phyloP scores from a whole-genome alignment of 2,113 vertebrate species.

The Poecile atricapillus region DNA sequence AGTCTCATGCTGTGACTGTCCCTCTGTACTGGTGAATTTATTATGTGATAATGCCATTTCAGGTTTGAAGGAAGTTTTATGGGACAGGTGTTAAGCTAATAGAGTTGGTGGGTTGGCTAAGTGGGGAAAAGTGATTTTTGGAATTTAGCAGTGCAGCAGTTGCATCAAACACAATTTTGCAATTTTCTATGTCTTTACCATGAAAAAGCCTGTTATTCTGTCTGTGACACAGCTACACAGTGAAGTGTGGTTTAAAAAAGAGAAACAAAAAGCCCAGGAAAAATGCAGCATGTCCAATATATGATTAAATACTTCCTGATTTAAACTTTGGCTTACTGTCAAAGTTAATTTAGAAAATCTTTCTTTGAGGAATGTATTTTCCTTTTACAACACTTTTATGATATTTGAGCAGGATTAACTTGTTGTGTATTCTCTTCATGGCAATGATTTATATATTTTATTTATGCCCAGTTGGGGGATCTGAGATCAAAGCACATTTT shows the following conservation, averaged over 20 bases:
- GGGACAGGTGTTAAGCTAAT: neutral
- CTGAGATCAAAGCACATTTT: neutral
- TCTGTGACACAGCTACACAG: neutral
- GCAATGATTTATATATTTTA: neutral
- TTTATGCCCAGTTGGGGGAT: neutral
- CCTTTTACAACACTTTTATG: neutral
- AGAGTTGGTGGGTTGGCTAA: too few species aligned
- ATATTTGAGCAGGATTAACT: constrained; percentile 12
- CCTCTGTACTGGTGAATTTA: neutral
- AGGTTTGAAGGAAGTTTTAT: neutral
- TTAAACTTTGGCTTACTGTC: neutral
- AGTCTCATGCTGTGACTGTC: neutral
- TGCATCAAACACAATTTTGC: neutral
- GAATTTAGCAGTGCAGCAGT: neutral
- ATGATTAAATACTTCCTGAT: neutral
- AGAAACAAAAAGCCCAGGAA: neutral
- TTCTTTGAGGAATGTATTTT: constrained; percentile 24
- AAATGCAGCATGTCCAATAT: neutral
- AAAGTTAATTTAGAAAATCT: constrained; percentile 22
- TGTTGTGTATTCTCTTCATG: neutral
- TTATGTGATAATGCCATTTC: neutral
- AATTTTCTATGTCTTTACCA: neutral
- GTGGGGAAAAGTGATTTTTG: neutral
- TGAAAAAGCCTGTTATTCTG: neutral
- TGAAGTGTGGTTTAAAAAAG: neutral